Conservation (phyloP, 2,888 invertebrate genomes). For the Amphipyra tragopoginis region DNA sequence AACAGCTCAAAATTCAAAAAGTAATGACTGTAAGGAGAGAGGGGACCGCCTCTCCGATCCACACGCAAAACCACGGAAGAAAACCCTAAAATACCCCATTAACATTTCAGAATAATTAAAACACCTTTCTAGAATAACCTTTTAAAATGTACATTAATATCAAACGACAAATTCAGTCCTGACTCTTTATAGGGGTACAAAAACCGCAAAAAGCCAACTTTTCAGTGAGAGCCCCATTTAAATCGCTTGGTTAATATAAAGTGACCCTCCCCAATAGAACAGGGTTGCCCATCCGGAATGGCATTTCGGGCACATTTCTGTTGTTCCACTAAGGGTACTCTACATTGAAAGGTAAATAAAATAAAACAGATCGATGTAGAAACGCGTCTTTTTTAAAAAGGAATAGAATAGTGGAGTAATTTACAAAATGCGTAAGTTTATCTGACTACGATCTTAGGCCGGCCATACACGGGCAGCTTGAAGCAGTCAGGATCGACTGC, state of each 20-base stretch:
- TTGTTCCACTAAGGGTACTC: slow-evolving; percentile 58
- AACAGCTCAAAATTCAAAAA: too few species aligned
- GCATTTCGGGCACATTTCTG: slow-evolving; percentile 71
- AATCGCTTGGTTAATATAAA: slow-evolving; percentile 72
- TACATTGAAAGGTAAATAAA: slow-evolving; percentile 34
- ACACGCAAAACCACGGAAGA: slow-evolving; percentile 13
- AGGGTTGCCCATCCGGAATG: slow-evolving; percentile 64
- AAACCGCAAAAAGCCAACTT: slow-evolving; percentile 69
- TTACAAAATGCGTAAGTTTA: not conserved
- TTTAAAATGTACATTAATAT: slow-evolving; percentile 50
- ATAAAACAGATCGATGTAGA: not conserved
- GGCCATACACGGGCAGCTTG: too few species aligned
- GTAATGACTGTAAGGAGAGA: too few species aligned
- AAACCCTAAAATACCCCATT: slow-evolving; percentile 29
- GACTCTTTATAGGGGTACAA: slow-evolving; percentile 49
- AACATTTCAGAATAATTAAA: slow-evolving; percentile 51
- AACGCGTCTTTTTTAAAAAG: slow-evolving; percentile 5
- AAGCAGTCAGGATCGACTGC: too few species aligned
- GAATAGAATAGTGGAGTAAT: not conserved
- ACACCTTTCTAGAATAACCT: slow-evolving; percentile 41
- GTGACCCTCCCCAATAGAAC: slow-evolving; percentile 62
- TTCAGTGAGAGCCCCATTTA: slow-evolving; percentile 65
- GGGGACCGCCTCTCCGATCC: too few species aligned
- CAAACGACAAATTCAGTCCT: slow-evolving; percentile 47
- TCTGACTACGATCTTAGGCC: too few species aligned